phyloP scores from a whole-genome alignment of 2,797 vertebrate genomes.

The Sebastes elongatus region DNA sequence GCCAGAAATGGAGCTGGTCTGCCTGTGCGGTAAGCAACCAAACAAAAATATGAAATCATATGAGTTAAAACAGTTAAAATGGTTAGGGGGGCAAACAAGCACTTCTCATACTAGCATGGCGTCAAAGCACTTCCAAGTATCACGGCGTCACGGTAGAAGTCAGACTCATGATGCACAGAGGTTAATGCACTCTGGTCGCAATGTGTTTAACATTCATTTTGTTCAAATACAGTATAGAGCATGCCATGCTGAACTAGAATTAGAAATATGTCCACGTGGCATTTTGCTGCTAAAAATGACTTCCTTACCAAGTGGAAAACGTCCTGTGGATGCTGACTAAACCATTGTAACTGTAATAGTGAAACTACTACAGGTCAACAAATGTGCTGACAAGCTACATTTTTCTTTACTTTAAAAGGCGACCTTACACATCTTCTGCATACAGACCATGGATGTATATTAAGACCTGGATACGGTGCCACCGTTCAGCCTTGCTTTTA shows the following conservation, averaged over 20 bases:
- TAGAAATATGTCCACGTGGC: neutral
- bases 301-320: neutral
- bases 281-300: neutral
- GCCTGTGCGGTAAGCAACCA: slow-evolving; percentile 56
- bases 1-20: slow-evolving; percentile 26
- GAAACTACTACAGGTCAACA: neutral
- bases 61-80: slow-evolving; percentile 56
- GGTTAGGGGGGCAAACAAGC: slow-evolving; percentile 61
- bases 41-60: slow-evolving; percentile 45
- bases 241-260: slow-evolving; percentile 52
- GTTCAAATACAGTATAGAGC: slow-evolving; percentile 19
- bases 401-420: neutral
- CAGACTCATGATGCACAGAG: slow-evolving; percentile 48
- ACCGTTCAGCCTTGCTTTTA: too few species aligned
- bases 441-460: too few species aligned
- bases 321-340: neutral
- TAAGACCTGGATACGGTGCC: too few species aligned
- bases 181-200: slow-evolving; percentile 38
- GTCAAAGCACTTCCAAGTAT: slow-evolving; percentile 45
- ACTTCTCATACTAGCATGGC: slow-evolving; percentile 45
- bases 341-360: neutral
- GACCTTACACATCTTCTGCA: neutral
- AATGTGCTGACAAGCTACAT: neutral
- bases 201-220: slow-evolving; percentile 16
- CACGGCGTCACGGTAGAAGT: slow-evolving; percentile 37